Evolutionary conservation across 2,797 vertebrate genomes (phyloP).

Genomic region (Xenentodon cancila): DNA sequence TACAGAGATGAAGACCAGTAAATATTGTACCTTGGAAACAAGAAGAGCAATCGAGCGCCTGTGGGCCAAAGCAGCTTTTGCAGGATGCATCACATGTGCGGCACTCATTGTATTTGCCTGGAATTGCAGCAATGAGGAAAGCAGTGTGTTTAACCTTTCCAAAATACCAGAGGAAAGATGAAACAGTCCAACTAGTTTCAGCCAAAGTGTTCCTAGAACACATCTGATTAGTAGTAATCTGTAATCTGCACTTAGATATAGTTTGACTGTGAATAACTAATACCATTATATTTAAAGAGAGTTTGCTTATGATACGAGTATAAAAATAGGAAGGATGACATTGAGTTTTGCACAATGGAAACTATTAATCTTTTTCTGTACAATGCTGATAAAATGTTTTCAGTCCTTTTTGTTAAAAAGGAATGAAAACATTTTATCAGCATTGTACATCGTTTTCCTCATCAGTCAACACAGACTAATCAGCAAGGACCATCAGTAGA

Average conservation of each 20-base stretch:
- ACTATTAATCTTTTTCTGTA: too few species aligned
- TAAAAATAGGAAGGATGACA: too few species aligned
- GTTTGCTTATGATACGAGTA: too few species aligned
- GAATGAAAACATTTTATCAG: too few species aligned
- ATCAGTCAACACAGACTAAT: too few species aligned
- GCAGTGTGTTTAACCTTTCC: conserved; percentile 3
- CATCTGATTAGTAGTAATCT: neutral
- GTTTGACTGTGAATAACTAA: too few species aligned
- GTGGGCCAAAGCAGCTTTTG: conserved; percentile 79
- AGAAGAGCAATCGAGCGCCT: conserved; percentile 77
- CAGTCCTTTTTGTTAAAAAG: too few species aligned
- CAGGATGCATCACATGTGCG: conserved; percentile 69
- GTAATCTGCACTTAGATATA: neutral
- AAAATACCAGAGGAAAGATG: conserved; percentile 46
- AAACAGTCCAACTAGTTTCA: neutral
- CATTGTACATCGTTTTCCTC: too few species aligned
- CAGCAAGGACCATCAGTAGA: too few species aligned
- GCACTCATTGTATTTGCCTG: conserved; percentile 70
- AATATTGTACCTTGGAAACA: conserved; percentile 72
- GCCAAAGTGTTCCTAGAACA: neutral
- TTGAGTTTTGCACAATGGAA: too few species aligned
- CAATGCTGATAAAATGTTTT: too few species aligned
- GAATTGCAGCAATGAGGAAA: conserved; percentile 10
- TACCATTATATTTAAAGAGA: too few species aligned
- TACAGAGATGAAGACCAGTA: neutral